Evolutionary conservation across 1,140 invertebrate genomes (phyloP), one percentile per base, ranked within the genome.

Genomic region (Drosophila teissieri): DNA sequence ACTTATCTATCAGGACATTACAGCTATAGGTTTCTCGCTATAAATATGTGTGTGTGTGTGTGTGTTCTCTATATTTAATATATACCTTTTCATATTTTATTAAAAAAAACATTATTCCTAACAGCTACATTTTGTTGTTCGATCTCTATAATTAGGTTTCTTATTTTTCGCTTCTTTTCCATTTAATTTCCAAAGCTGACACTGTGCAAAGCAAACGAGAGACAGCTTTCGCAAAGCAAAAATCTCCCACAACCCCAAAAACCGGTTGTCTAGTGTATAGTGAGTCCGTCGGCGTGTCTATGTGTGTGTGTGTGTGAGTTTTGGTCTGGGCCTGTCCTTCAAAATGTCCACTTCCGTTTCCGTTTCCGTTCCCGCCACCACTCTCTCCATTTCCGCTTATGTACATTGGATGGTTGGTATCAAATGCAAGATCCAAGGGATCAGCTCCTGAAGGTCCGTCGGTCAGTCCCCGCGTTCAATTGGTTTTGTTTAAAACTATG

Each of bases 401-500:
- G 8, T 64, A 65, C 58, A 46, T 55, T 37, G 48, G 14, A 34
- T 56, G 67, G 51, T 45, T 19, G 45, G 27, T 10, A 17, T 17
- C 15, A 12, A 37, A n/a, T 17, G 54, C 46, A 31, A 12, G 49
- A 44, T 73, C 40, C 8, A 14, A 22, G 17, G 67, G 40, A 40
- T 73, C 44, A 57, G 36, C 62, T 24, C 37, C 36, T 61, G 34
- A 53, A 42, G 34, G 19, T 76, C 36, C 48, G 46, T 60, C 12
- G 24, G 64, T 76, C 19, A n/a, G 15, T 70, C 14, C 61, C 15
- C 22, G 27, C 22, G 27, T 68, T 17, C 36, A 31, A 39, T 61
- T 12, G 44, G 27, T 42, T 31, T 46, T 46, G 76, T 88, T 88
- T 91, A 91, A 89, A 91, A 86, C 90, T 91, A 91, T 83, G 82